Evolutionary conservation across 2,888 invertebrate species (phyloP).

Genomic region (Athalia rosae): DNA sequence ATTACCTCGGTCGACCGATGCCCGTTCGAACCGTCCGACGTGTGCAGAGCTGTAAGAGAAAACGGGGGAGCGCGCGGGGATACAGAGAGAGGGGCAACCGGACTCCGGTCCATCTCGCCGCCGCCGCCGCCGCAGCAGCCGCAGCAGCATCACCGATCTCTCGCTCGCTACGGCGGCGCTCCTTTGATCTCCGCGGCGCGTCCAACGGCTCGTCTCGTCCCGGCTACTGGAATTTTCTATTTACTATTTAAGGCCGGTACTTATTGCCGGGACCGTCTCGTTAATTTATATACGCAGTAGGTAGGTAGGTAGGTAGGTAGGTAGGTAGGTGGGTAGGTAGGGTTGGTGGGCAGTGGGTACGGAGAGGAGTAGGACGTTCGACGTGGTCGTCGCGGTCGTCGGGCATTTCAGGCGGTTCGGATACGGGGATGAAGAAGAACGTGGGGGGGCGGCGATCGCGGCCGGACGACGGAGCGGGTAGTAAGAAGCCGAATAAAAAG

Average conservation of each 20-base stretch:
- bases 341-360: constrained; percentile 32
- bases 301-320: constrained; percentile 38
- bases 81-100: too few relatives aligned
- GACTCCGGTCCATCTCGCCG: background rate
- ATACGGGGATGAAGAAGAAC: constrained; percentile 8
- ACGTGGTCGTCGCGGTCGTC: background rate
- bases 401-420: constrained; percentile 4
- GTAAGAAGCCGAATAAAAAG: background rate
- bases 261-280: constrained; percentile 61
- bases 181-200: constrained; percentile 36
- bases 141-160: too few relatives aligned
- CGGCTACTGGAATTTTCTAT: constrained; percentile 54
- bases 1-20: constrained; percentile 57
- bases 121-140: constrained; percentile 41
- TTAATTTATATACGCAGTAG: constrained; percentile 61
- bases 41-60: too few relatives aligned
- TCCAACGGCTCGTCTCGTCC: constrained; percentile 47
- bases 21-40: constrained; percentile 57
- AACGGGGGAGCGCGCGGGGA: too few relatives aligned
- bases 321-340: constrained; percentile 34
- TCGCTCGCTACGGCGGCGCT: constrained; percentile 11
- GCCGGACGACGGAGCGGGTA: background rate
- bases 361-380: constrained; percentile 24
- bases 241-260: constrained; percentile 59
- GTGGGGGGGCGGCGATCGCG: constrained; percentile 15